Percentiles rank a stretch among this genome's conserved stretches.
Evolutionary conservation across 2,888 invertebrate genomes (phyloP).

Genomic region (Drosophila longiperda): DNA sequence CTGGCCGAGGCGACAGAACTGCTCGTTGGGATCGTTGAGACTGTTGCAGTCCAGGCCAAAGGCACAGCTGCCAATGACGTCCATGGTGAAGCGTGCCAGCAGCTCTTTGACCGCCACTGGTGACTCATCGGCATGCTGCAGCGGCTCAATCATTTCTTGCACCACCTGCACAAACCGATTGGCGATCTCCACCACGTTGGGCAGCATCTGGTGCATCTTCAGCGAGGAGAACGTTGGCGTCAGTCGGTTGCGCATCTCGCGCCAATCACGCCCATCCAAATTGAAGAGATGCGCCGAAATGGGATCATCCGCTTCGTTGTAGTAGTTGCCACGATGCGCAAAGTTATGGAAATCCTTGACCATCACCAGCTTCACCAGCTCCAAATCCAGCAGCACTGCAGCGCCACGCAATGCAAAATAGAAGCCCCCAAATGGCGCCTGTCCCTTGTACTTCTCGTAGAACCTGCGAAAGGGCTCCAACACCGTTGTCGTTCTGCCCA

Average conservation of each 20-base stretch:
- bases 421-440: conserved; percentile 73
- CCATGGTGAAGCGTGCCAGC: conserved; percentile 85
- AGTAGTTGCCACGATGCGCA: conserved; percentile 81
- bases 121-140: conserved; percentile 11
- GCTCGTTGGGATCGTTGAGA: conserved; percentile 82
- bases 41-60: conserved; percentile 86
- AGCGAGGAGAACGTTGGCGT: conserved; percentile 86
- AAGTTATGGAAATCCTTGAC: conserved; percentile 84
- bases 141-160: conserved; percentile 45
- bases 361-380: conserved; percentile 81
- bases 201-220: conserved; percentile 86
- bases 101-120: conserved; percentile 84
- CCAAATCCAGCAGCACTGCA: conserved; percentile 76
- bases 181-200: conserved; percentile 82
- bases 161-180: conserved; percentile 71
- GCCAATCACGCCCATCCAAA: conserved; percentile 85
- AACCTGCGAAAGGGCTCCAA: conserved; percentile 66
- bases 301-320: conserved; percentile 83
- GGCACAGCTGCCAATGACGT: conserved; percentile 86
- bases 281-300: conserved; percentile 83
- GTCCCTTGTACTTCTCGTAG: conserved; percentile 73
- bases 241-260: conserved; percentile 84
- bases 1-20: conserved; percentile 81
- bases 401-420: conserved; percentile 72
- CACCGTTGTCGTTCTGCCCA: conserved; percentile 62